Base-by-base conservation (phyloP, 2,113 vertebrate species). In the Burhinus bistriatus region DNA sequence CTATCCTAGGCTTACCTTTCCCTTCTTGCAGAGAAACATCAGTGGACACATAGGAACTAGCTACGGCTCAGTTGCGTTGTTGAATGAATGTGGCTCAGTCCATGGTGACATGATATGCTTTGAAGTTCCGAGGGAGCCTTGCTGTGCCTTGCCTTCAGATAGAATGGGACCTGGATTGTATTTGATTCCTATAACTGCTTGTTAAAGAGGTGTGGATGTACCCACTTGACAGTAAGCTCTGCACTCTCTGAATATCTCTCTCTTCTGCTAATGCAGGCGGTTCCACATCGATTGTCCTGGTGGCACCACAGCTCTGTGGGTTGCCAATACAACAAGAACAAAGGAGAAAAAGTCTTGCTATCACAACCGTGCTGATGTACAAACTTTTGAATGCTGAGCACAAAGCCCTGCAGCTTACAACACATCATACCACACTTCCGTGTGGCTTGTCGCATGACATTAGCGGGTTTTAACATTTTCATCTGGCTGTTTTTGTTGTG, bases 351-450 rank as follows among this genome's bases (percentile, higher is more conserved):
- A 69, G 7, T 17, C 27, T 15, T 65, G 21, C 85, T 72, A 90
- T 55, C 62, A 49, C 30, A 64, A 29, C 0, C 1, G 29, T 57
- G 52, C 13, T 0, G 1, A 40, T 45, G 36, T 16, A 57, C 8
- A 10, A 58, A 20, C 52, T 76, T 40, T 66, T 61, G 38, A 73
- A 49, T 42, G 51, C 72, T 61, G 86, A 75, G 19, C 73, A 79
- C 45, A 90, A 87, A 94, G 78, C 47, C 30, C 57, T 38, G 62
- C 44, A 36, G 66, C 64, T 93, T 72, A 36, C 0, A 2, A 64
- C 72, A 57, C 47, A 52, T 52, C 32, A 45, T 26, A 47, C 20
- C 70, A 16, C 16, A 13, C 9, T 30, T 69, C 47, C 1, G 5
- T 9, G 61, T 12, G 52, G 34, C 57, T 75, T 1, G 1, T 34